Evolutionary conservation across 2,113 vertebrate species (phyloP).

Genomic region (Fukomys damarensis): DNA sequence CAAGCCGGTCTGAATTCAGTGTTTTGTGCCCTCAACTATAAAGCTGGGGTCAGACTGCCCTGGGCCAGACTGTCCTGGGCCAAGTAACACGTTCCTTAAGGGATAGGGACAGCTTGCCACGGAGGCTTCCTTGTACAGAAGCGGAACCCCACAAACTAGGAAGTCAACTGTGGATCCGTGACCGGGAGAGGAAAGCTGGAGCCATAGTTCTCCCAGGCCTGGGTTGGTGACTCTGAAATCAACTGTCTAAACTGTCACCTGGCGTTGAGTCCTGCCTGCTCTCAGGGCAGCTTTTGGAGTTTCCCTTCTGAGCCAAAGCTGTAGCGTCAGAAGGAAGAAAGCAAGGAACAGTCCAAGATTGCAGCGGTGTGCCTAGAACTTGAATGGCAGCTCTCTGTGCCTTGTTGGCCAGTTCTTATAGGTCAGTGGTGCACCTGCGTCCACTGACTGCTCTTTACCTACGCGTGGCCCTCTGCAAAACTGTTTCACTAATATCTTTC

Average conservation of each 20-base stretch:
- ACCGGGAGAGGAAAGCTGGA: not conserved
- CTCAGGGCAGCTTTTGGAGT: accelerated
- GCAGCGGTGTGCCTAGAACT: not conserved
- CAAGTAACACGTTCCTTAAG: not conserved
- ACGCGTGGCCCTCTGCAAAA: not conserved
- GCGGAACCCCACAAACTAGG: accelerated
- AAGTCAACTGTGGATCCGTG: not conserved
- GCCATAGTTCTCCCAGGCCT: not conserved
- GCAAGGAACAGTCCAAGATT: not conserved
- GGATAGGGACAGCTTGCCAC: not conserved
- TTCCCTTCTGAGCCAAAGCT: not conserved
- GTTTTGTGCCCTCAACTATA: not conserved
- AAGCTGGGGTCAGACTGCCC: not conserved
- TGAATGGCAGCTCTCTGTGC: accelerated
- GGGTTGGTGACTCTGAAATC: accelerated
- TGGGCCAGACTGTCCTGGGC: accelerated
- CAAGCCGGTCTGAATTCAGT: not conserved
- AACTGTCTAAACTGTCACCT: accelerated
- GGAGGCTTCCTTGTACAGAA: no score
- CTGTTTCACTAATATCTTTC: not conserved
- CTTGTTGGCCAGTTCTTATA: not conserved
- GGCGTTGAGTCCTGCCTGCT: accelerated
- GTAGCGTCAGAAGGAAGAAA: not conserved
- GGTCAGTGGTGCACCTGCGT: accelerated
- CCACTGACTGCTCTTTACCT: not conserved